A percentile compares a stretch with the other conserved stretches of the same genome.
phyloP scores from a whole-genome alignment of 2,113 vertebrate genomes.

The Dicentrarchus labrax region DNA sequence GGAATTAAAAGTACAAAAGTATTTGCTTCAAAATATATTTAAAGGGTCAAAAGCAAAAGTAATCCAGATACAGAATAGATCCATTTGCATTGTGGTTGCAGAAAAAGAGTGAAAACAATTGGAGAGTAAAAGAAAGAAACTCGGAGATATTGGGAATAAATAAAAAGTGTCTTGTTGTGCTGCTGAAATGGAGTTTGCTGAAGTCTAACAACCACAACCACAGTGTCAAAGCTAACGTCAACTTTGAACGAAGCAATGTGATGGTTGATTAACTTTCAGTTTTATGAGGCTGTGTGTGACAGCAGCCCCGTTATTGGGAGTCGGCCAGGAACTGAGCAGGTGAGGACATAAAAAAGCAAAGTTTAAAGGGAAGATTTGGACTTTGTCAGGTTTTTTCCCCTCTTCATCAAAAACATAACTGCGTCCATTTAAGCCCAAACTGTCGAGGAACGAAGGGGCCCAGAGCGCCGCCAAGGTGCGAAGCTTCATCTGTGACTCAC shows the following conservation, averaged over 20 bases:
- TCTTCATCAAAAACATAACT: neutral
- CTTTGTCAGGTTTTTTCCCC: slow-evolving; percentile 27
- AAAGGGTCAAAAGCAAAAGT: no score
- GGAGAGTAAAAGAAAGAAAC: no score
- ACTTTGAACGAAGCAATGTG: slow-evolving; percentile 36
- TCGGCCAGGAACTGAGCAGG: slow-evolving; percentile 32
- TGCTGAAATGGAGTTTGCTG: no score
- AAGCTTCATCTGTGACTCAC: slow-evolving; percentile 53
- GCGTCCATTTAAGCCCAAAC: slow-evolving; percentile 9
- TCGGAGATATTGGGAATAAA: no score
- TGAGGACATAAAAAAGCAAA: slow-evolving; percentile 13
- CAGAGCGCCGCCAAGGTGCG: slow-evolving; percentile 22
- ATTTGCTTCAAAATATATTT: no score
- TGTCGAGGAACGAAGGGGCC: neutral
- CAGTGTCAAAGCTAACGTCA: no score
- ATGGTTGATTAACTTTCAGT: slow-evolving; percentile 45
- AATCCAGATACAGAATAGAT: no score
- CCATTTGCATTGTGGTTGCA: no score
- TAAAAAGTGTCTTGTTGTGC: no score
- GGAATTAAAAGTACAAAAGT: no score
- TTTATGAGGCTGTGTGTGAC: slow-evolving; percentile 38
- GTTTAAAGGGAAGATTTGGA: slow-evolving; percentile 26
- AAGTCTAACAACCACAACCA: no score
- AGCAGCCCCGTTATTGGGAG: neutral
- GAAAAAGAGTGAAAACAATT: no score